Percentiles rank a stretch among this genome's conserved stretches.
Evolutionary conservation across 2,797 vertebrate species (phyloP).

Genomic region (Sebastes oblongus): DNA sequence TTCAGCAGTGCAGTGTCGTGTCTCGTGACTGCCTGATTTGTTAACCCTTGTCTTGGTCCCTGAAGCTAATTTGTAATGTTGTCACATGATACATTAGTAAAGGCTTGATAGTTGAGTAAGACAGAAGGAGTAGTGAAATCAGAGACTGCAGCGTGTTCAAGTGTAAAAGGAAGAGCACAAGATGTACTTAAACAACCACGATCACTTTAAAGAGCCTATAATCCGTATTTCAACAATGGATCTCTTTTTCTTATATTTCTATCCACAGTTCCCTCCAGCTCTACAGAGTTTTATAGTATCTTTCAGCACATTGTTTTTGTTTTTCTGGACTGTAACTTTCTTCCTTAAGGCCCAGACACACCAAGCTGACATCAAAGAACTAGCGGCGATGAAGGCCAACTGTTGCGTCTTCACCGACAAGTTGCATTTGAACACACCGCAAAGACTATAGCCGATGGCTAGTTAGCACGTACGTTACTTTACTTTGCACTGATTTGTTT

Average conservation of each 20-base stretch:
- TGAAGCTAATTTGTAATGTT: background rate
- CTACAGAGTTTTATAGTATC: background rate
- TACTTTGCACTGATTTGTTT: too few species aligned
- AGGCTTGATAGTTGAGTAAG: background rate
- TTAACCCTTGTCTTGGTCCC: constrained; percentile 5
- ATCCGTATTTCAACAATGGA: background rate
- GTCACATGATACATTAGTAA: background rate
- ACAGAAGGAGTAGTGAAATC: background rate
- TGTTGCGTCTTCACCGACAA: too few species aligned
- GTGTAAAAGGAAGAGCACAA: background rate
- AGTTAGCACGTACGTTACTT: background rate
- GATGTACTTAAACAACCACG: background rate
- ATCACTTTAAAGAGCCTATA: background rate
- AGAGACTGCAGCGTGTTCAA: background rate
- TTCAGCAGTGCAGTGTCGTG: background rate
- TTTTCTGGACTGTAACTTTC: background rate
- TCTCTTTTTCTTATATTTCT: background rate
- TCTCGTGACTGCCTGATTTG: constrained; percentile 20
- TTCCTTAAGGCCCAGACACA: too few species aligned
- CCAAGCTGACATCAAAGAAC: too few species aligned
- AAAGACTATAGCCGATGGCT: accelerated
- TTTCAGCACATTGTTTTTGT: background rate
- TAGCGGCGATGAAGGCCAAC: too few species aligned
- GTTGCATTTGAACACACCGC: too few species aligned
- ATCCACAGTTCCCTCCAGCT: background rate